Evolutionary conservation across 2,888 invertebrate species (phyloP), one percentile per base, ranked within the genome.

Genomic region (Drosophila ezoana): DNA sequence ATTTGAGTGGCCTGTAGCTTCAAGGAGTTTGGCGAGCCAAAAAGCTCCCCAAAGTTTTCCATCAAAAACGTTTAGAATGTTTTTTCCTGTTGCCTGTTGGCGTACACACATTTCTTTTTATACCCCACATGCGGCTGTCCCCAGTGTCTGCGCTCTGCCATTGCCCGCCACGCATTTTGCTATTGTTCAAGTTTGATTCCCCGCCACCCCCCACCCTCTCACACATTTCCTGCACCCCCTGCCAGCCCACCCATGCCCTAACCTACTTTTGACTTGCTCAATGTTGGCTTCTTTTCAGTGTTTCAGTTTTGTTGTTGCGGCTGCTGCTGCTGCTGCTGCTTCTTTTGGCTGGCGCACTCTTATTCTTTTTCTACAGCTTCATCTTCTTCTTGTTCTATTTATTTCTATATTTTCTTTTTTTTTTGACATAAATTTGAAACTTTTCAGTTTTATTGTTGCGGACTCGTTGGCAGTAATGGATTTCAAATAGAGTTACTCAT

Each of bases 401-500:
- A 28, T 28, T 13, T 9, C n/a, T 14, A 10, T 32, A 3, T 20
- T 75, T 87, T 20, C 1, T 40, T 67, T 38, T 33, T 71, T 72
- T 78, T 81, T 75, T 87, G 79, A 87, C 84, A 87, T 89, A 85
- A 85, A 89, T 89, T 85, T 87, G 84, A 84, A 85, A 89, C 82
- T 85, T 89, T 87, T 81, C 75, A 85, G 89, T 87, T 85, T 85
- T 87, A 87, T 85, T 85, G 85, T 85, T 81, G 79, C 72, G 70
- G 81, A 87, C 89, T 85, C 84, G 85, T 85, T 83, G 87, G 85
- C 85, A 77, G 81, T 85, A 85, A 85, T 85, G 85, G 89, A 85
- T 85, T 85, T 89, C 85, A 79, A 85, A 85, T 89, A 84, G 85
- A 89, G 89, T 85, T 89, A 87, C 89, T 85, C 85, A 85, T 87